Evolutionary conservation across 92 coral and sea anemone species (phyloP).

Genomic region (Micromussa lordhowensis): DNA sequence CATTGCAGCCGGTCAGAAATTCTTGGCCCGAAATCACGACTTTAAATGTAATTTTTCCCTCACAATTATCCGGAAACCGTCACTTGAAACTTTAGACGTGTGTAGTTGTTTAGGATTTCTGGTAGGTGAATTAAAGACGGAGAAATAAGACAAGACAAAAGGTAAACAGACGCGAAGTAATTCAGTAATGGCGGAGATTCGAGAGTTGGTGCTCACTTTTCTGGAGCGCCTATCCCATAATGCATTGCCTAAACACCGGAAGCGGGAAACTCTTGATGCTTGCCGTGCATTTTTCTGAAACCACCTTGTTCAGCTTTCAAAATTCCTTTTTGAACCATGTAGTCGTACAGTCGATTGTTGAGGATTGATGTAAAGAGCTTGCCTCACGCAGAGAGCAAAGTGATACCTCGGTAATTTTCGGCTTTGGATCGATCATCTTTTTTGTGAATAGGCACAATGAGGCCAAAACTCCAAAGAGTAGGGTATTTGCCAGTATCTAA

Average conservation of each 20-base stretch:
- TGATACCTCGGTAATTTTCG: no score
- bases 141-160: constrained; percentile 17
- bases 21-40: constrained; percentile 18
- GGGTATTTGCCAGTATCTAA: no score
- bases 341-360: no score
- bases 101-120: constrained; percentile 1
- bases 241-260: constrained; percentile 17
- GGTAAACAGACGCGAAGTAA: constrained; percentile 7
- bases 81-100: constrained; percentile 16
- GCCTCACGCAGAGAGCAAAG: no score
- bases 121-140: constrained; percentile 11
- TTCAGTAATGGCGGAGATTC: constrained; percentile 1
- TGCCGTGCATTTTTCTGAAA: no score
- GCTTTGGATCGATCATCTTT: no score
- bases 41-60: constrained; percentile 18
- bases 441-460: no score
- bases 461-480: no score
- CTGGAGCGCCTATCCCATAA: constrained; percentile 24
- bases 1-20: constrained; percentile 8
- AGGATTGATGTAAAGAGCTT: no score
- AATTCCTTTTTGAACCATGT: no score
- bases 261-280: constrained; percentile 27
- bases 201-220: constrained; percentile 24
- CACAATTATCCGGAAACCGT: constrained; percentile 1
- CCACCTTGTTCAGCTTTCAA: no score